Conservation (phyloP, 1,140 invertebrate species). For the Drosophila setifemur region DNA sequence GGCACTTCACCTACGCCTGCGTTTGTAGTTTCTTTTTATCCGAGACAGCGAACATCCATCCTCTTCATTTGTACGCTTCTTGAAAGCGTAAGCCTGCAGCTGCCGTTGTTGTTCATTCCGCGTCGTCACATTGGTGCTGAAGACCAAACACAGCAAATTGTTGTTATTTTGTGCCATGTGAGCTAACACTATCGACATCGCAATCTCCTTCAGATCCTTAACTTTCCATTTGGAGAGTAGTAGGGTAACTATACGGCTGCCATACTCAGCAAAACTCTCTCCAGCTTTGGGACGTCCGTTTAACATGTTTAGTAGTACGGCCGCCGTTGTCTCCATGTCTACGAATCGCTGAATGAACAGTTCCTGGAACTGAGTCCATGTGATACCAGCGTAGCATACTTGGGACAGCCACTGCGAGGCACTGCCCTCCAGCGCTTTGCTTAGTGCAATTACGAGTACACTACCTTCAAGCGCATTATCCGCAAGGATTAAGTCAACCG, state of each 20-base stretch:
- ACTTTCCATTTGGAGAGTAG: slow-evolving; percentile 7
- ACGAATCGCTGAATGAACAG: slow-evolving; percentile 25
- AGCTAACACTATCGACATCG: slow-evolving; percentile 11
- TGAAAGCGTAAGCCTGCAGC: slow-evolving; percentile 21
- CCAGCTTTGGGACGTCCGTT: slow-evolving; percentile 21
- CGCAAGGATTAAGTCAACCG: slow-evolving; percentile 15
- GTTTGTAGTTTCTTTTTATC: slow-evolving; percentile 3
- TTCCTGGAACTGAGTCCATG: slow-evolving; percentile 6
- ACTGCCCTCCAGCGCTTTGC: slow-evolving; percentile 11
- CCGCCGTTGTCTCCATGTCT: slow-evolving; percentile 25
- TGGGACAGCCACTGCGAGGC: slow-evolving; percentile 5
- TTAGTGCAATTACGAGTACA: background rate
- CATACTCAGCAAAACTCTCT: slow-evolving; percentile 19
- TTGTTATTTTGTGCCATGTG: slow-evolving; percentile 36
- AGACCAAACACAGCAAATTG: slow-evolving; percentile 18
- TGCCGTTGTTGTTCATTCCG: slow-evolving; percentile 20
- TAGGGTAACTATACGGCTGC: slow-evolving; percentile 21
- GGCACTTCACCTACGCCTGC: slow-evolving; percentile 7
- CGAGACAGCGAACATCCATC: background rate
- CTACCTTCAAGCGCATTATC: slow-evolving; percentile 4
- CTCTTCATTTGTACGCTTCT: slow-evolving; percentile 16
- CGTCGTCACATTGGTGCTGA: slow-evolving; percentile 14
- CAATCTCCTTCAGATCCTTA: slow-evolving; percentile 4
- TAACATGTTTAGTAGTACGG: slow-evolving; percentile 14
- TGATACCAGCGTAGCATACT: slow-evolving; percentile 21